A percentile compares a stretch with the other conserved stretches of the same genome.
Conservation (phyloP, 2,888 invertebrate species). For the Linnaemya vulpina region DNA sequence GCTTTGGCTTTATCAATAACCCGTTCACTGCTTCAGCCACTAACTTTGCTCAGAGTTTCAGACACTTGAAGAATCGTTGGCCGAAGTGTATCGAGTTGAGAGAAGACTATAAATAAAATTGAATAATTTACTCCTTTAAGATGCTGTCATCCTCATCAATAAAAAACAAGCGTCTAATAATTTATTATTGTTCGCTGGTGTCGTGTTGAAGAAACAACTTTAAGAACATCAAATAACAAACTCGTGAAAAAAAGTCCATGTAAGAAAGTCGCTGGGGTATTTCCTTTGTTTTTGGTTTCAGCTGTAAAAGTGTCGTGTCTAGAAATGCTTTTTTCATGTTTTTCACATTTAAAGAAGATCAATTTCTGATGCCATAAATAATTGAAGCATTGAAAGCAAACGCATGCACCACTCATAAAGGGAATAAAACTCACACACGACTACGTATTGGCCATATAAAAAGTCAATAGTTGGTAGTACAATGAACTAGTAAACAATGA, state of each 20-base stretch:
- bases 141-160: not conserved
- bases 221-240: not conserved
- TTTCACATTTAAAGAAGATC: slow-evolving; percentile 2
- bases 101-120: too few species aligned
- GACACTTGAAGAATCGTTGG: too few species aligned
- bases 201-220: not conserved
- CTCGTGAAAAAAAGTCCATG: not conserved
- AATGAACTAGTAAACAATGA: slow-evolving; percentile 36
- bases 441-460: slow-evolving; percentile 1
- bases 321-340: not conserved
- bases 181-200: not conserved
- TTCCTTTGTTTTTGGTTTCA: not conserved
- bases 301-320: slow-evolving; percentile 40
- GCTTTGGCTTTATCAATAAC: too few species aligned
- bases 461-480: slow-evolving; percentile 23
- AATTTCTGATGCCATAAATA: slow-evolving; percentile 41
- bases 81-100: too few species aligned
- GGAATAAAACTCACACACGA: not conserved
- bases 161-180: not conserved
- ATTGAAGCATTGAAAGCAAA: slow-evolving; percentile 9
- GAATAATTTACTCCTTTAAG: not conserved
- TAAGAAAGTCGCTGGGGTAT: not conserved
- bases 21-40: too few species aligned
- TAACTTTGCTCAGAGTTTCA: not conserved
- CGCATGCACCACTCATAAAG: not conserved